A percentile compares a stretch with the other conserved stretches of the same genome.
phyloP scores from a whole-genome alignment of 2,797 vertebrate species.

The Dendrocincla fuliginosa region DNA sequence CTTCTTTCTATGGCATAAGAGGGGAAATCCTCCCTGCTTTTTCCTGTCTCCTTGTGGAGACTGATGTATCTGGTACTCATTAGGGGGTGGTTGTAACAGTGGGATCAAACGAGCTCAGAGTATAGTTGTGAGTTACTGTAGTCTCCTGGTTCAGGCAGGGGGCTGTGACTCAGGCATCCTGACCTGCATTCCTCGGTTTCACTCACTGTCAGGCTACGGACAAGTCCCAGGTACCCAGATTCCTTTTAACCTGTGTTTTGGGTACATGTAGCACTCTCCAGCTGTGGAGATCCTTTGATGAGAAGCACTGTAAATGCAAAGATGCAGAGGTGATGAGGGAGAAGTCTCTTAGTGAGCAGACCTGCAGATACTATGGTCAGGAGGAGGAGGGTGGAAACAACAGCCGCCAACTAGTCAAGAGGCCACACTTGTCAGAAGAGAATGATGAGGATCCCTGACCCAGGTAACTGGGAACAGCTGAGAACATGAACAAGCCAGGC shows the following conservation, averaged over 20 bases:
- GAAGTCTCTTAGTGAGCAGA: neutral
- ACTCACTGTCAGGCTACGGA: neutral
- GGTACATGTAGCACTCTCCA: neutral
- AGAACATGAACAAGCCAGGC: neutral
- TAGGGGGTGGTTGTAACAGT: neutral
- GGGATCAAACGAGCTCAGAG: neutral
- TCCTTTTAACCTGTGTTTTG: neutral
- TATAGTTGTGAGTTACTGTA: neutral
- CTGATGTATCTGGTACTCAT: slow-evolving; percentile 36
- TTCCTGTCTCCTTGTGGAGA: neutral
- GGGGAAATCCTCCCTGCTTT: neutral
- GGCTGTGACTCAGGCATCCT: neutral
- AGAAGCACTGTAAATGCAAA: neutral
- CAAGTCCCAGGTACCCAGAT: neutral
- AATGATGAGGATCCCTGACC: neutral
- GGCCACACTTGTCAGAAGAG: neutral
- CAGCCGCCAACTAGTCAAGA: neutral
- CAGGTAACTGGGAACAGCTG: neutral
- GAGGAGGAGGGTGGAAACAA: neutral
- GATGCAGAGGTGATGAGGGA: neutral
- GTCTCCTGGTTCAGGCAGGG: neutral
- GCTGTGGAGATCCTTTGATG: neutral
- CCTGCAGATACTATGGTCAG: fast-evolving
- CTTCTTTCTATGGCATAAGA: neutral
- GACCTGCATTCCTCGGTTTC: neutral